Percentiles rank a stretch among this genome's conserved stretches.
Evolutionary conservation across 2,888 invertebrate species (phyloP).

Genomic region (Drosophila bunnanda): DNA sequence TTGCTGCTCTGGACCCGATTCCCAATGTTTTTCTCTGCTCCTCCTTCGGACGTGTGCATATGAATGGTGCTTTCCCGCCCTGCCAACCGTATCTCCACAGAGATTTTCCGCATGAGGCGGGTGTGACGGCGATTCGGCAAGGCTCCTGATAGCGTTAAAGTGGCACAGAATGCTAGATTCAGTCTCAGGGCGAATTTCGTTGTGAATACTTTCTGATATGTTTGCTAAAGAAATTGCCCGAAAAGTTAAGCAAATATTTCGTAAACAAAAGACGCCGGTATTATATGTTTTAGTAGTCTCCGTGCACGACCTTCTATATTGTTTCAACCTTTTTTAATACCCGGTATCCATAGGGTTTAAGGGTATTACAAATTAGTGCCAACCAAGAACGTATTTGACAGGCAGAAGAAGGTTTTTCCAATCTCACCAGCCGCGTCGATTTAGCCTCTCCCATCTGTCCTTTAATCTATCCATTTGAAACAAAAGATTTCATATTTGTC

Average conservation of each 20-base stretch:
- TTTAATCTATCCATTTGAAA: too few species aligned
- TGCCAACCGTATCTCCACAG: not conserved
- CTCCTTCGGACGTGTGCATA: conserved; percentile 10
- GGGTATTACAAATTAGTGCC: not conserved
- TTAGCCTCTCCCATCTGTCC: not conserved
- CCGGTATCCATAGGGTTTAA: not conserved
- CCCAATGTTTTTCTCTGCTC: conserved; percentile 47
- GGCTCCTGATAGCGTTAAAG: conserved; percentile 6
- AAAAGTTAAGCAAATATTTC: conserved; percentile 5
- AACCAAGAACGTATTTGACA: too few species aligned
- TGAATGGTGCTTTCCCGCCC: conserved; percentile 1
- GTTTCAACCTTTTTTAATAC: not conserved
- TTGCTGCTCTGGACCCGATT: conserved; percentile 49
- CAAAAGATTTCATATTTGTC: too few species aligned
- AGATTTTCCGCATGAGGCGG: conserved; percentile 13
- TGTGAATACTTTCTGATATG: not conserved
- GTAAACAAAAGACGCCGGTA: not conserved
- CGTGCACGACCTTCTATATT: not conserved
- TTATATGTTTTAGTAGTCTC: not conserved
- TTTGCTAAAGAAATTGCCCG: conserved; percentile 4
- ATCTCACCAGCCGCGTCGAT: not conserved
- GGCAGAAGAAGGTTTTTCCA: not conserved
- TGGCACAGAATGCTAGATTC: conserved; percentile 8
- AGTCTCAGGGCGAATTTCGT: conserved; percentile 1
- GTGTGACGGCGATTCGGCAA: not conserved